A percentile compares a stretch with the other conserved stretches of the same genome.
These are phyloP conservation scores for Scophthalmus maximus DNA, from an alignment of 2,113 vertebrate species.

Conservation along the genomic window DNA sequence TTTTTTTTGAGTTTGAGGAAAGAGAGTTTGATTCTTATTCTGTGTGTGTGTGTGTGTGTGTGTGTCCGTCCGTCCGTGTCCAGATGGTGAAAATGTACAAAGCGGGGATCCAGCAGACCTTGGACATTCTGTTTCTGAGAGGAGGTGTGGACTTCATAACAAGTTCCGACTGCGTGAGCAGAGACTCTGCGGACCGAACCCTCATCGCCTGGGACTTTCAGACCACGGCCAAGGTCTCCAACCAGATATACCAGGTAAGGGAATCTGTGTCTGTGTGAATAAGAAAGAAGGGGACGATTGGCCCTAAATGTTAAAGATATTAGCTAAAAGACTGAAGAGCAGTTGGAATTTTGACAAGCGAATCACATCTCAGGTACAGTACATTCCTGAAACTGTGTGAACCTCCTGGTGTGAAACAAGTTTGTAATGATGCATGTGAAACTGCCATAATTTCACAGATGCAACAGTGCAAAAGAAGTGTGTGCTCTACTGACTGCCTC, in stretches of 20 bases:
- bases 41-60: background rate
- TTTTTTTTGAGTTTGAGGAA: no score
- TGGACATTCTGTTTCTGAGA: slow-evolving; percentile 92
- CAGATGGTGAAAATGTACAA: slow-evolving; percentile 90
- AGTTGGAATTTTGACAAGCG: background rate
- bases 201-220: slow-evolving; percentile 95
- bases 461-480: slow-evolving; percentile 8
- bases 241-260: slow-evolving; percentile 97
- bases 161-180: slow-evolving; percentile 93
- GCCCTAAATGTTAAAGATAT: background rate
- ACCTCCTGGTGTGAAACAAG: background rate
- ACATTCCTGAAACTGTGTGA: background rate
- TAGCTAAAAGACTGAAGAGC: background rate
- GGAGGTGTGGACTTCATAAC: slow-evolving; percentile 90
- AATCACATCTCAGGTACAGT: background rate
- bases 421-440: slow-evolving; percentile 16
- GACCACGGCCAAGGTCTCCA: slow-evolving; percentile 93
- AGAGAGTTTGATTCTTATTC: background rate
- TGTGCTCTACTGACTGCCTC: background rate
- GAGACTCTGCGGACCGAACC: slow-evolving; percentile 96
- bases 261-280: background rate
- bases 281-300: background rate
- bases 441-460: slow-evolving; percentile 23
- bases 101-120: slow-evolving; percentile 93
- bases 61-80: slow-evolving; percentile 10